Evolutionary conservation across 2,888 invertebrate species (phyloP).

Genomic region (Hoplodrina ambigua): DNA sequence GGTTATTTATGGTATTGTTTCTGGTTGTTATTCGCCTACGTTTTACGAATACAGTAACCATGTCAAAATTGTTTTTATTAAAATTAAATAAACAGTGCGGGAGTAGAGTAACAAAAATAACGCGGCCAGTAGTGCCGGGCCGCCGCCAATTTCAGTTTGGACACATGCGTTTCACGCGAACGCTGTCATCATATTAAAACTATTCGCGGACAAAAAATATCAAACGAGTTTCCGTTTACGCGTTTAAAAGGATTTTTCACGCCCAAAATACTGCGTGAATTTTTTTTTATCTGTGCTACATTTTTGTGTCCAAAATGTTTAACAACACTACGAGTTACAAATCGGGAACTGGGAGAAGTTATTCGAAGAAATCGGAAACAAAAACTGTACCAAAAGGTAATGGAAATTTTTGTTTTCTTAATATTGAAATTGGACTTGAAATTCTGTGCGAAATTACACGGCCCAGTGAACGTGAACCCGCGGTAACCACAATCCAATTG

Average conservation of each 20-base stretch:
- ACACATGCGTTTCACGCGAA: slow-evolving; percentile 76
- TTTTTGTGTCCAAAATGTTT: slow-evolving; percentile 72
- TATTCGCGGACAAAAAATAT: slow-evolving; percentile 64
- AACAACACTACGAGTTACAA: slow-evolving; percentile 79
- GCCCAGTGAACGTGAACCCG: slow-evolving; percentile 67
- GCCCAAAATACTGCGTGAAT: slow-evolving; percentile 60
- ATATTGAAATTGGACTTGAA: slow-evolving; percentile 55
- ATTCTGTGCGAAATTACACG: slow-evolving; percentile 67
- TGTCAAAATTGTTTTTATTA: slow-evolving; percentile 79
- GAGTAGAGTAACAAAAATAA: slow-evolving; percentile 85
- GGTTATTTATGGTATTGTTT: slow-evolving; percentile 30
- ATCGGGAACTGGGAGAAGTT: slow-evolving; percentile 67
- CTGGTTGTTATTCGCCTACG: slow-evolving; percentile 14
- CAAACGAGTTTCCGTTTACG: slow-evolving; percentile 48
- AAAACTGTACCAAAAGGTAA: slow-evolving; percentile 70
- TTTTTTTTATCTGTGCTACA: slow-evolving; percentile 42
- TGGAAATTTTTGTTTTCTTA: slow-evolving; percentile 64
- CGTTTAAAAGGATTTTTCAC: slow-evolving; percentile 58
- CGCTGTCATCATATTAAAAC: slow-evolving; percentile 75
- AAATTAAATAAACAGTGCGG: slow-evolving; percentile 81
- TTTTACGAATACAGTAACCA: slow-evolving; percentile 44
- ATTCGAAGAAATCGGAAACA: slow-evolving; percentile 66
- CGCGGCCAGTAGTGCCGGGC: slow-evolving; percentile 73
- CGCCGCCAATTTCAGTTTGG: slow-evolving; percentile 76
- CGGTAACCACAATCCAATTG: slow-evolving; percentile 75